Base-by-base conservation (phyloP, 2,888 invertebrate species). In the Spodoptera exigua region DNA sequence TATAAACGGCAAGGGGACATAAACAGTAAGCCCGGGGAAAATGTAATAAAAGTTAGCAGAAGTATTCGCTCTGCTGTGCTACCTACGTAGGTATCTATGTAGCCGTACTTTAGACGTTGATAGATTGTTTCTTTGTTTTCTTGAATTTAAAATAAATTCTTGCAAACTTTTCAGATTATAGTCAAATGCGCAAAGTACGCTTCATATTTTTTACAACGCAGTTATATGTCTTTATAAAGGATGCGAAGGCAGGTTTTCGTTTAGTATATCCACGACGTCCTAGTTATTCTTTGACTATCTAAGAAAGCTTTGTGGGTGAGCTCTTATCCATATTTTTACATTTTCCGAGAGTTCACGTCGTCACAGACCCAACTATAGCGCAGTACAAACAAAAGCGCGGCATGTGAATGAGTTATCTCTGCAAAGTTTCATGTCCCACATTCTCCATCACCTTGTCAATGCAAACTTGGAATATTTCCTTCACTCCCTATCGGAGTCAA, bases 31-130 rank as follows among this genome's bases (percentile, higher is more conserved):
- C 82, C 74, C 78, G 72, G 74, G 79, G 81, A 84, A 83, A 79
- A 80, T 75, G 83, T 83, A 84, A 87, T 88, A 88, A 88, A 89
- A 85, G 82, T 85, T 81, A 76, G 74, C 67, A 80, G 72, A 85
- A 83, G 80, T 83, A 84, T 84, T 82, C 65, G 68, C 47, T 21
- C 43, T 55, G 74, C 71, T 74, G 72, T 80, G 79, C 64, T 79
- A 58, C 27, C 40, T 74, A 80, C 76, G 27, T 27, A 27, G 27
- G 27, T 27, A 27, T 27, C 55, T 70, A 69, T 52, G 59, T 70
- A 70, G 70, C 73, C 76, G 77, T 82, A 75, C 80, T 85, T 68
- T 77, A 81, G 77, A 79, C 59, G 61, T 57, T 74, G 79, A 78
- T 78, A 69, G 80, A 84, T 83, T 79, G 78, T 77, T 78, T 73